Base-by-base conservation (phyloP, 1,140 invertebrate genomes). In the Nasonia giraulti region DNA sequence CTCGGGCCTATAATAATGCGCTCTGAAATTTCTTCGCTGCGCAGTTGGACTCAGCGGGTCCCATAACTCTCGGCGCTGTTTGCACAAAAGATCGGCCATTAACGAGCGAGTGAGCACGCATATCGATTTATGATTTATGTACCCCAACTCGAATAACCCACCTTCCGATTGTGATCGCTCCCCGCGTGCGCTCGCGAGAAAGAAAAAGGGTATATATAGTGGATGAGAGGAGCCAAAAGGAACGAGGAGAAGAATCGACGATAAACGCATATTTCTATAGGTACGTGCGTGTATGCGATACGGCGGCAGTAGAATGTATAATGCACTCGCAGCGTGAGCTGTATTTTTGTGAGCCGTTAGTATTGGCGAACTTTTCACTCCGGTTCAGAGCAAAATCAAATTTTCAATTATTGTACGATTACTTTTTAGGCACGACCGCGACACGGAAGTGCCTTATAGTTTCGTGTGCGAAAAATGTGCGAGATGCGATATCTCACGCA, bases 41-140 rank as follows among this genome's bases (percentile, higher is more conserved):
- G 40, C n/a, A 81, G 47, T 66, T 4, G 8, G 47, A 50, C 80
- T 82, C 27, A 44, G 62, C 23, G 79, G 75, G 55, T 76, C 27
- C 68, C 66, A 76, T 77, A 86, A 69, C n/a, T 40, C 40, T 75
- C 82, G 33, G 74, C 20, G 7, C 47, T 84, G 40, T 79, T 71
- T 66, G 12, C 73, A 75, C 47, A 77, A 50, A 86, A 50, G 62
- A 84, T 86, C 66, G 47, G 23, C 68, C 68, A 81, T 81, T 81
- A 81, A 73, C 37, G 55, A 40, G 40, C n/a, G 33, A 33, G 66
- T 33, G 77, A 23, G 66, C 66, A n/a, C 55, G 14, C 20, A 27
- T 68, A 80, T 69, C 66, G 78, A 69, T 69, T 40, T 69, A 40
- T 55, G 37, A 69, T 23, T 69, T 69, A 66, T 80, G 11, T 20